Conservation (phyloP, 2,888 invertebrate species). For the Boloria selene region DNA sequence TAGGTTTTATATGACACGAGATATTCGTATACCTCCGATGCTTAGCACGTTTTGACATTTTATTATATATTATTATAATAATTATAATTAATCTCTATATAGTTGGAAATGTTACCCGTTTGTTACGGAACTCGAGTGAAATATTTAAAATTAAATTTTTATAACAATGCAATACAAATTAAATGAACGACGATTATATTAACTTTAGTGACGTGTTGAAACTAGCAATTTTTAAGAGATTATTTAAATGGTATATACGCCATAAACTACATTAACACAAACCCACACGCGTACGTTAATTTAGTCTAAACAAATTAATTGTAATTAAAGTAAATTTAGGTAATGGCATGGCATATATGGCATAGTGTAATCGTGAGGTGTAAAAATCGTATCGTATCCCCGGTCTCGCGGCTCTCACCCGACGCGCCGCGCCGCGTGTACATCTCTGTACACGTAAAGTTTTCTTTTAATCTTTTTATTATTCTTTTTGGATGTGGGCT, state of each 20-base stretch:
- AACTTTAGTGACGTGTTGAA: conserved; percentile 28
- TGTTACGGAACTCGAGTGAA: conserved; percentile 25
- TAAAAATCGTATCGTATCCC: conserved; percentile 40
- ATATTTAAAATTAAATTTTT: conserved; percentile 31
- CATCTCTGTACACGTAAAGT: conserved; percentile 52
- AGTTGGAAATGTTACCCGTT: conserved; percentile 18
- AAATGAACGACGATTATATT: conserved; percentile 28
- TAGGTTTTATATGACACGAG: conserved; percentile 37
- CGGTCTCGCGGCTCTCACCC: conserved; percentile 46
- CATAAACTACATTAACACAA: conserved; percentile 74
- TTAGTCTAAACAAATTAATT: conserved; percentile 48
- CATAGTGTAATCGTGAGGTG: conserved; percentile 42
- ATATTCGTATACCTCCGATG: conserved; percentile 31
- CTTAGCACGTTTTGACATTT: conserved; percentile 38
- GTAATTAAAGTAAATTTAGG: conserved; percentile 41
- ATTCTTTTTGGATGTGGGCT: conserved; percentile 79
- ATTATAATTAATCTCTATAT: conserved; percentile 8
- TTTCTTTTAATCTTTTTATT: conserved; percentile 65
- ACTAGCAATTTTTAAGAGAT: conserved; percentile 34
- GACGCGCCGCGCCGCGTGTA: conserved; percentile 49
- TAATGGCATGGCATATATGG: conserved; percentile 18
- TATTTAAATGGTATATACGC: conserved; percentile 31
- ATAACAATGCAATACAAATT: conserved; percentile 37
- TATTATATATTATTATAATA: conserved; percentile 30
- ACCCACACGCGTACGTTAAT: conserved; percentile 75